A percentile compares a stretch with the other conserved stretches of the same genome.
phyloP scores from a whole-genome alignment of 2,113 vertebrate species.

The Mormyrus iriodes region DNA sequence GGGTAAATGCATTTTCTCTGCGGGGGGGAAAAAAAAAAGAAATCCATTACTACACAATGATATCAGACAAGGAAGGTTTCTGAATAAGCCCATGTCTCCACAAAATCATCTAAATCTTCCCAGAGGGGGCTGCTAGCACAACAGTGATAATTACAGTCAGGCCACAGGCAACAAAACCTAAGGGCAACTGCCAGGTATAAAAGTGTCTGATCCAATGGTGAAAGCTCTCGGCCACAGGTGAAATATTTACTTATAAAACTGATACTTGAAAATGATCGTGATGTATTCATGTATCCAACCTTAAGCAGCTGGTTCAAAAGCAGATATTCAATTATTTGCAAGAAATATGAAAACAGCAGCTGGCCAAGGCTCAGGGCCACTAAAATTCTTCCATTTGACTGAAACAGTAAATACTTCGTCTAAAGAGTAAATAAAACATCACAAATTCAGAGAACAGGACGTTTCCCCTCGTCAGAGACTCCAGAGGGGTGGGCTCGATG shows the following conservation, averaged over 20 bases:
- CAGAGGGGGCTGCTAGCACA: conserved; percentile 47
- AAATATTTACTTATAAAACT: background rate
- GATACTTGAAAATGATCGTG: background rate
- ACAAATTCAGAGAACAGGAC: background rate
- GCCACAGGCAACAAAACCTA: conserved; percentile 44
- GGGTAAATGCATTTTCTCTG: background rate
- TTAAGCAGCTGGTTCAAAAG: background rate
- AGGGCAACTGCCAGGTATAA: conserved; percentile 43
- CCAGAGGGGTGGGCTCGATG: background rate
- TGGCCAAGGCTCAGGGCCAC: background rate
- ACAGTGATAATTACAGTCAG: conserved; percentile 50
- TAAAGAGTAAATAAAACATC: background rate
- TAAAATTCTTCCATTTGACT: background rate
- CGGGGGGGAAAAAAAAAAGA: background rate
- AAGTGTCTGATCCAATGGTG: background rate
- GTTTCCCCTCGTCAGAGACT: background rate
- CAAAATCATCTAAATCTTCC: conserved; percentile 49
- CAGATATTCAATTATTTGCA: background rate
- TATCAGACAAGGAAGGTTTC: background rate
- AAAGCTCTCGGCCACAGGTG: background rate
- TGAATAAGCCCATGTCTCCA: conserved; percentile 31
- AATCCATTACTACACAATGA: background rate
- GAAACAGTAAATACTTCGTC: background rate
- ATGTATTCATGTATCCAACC: background rate
- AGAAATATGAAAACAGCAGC: background rate